phyloP scores from a whole-genome alignment of 2,797 vertebrate species.

The Danio kyathit region DNA sequence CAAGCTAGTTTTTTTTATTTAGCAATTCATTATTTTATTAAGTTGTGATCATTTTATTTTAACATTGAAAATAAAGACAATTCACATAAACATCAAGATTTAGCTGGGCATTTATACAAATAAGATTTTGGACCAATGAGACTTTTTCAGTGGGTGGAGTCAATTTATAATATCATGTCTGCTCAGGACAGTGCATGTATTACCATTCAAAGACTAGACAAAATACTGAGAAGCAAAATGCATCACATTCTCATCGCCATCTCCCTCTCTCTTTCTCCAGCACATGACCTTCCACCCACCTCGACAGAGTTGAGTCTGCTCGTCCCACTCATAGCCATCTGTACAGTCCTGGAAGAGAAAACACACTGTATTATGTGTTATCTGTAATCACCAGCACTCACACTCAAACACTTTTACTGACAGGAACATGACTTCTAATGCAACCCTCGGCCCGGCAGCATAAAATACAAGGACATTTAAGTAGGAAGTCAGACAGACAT shows the following conservation, averaged over 20 bases:
- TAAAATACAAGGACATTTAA: neutral
- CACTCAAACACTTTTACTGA: conserved; percentile 36
- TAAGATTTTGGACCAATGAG: neutral
- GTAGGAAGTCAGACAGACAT: neutral
- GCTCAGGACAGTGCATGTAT: neutral
- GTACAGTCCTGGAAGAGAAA: conserved; percentile 78
- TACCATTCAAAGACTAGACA: neutral
- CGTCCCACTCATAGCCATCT: conserved; percentile 82
- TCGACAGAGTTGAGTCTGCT: conserved; percentile 80
- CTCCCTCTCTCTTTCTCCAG: conserved; percentile 34
- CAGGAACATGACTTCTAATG: conserved; percentile 33
- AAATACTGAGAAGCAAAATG: conserved; percentile 49
- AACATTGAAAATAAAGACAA: neutral
- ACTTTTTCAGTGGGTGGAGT: neutral
- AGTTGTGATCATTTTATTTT: neutral
- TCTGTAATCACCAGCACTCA: conserved; percentile 50
- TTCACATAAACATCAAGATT: neutral
- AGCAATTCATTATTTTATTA: too few relatives aligned
- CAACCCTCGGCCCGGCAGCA: conserved; percentile 7
- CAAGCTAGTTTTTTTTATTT: too few relatives aligned
- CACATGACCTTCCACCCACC: conserved; percentile 71
- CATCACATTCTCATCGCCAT: conserved; percentile 47
- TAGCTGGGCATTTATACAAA: neutral
- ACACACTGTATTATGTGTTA: conserved; percentile 37
- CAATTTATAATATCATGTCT: neutral